Evolutionary conservation across 2,888 invertebrate species (phyloP).

Genomic region (Glyphotaelius pellucidus): DNA sequence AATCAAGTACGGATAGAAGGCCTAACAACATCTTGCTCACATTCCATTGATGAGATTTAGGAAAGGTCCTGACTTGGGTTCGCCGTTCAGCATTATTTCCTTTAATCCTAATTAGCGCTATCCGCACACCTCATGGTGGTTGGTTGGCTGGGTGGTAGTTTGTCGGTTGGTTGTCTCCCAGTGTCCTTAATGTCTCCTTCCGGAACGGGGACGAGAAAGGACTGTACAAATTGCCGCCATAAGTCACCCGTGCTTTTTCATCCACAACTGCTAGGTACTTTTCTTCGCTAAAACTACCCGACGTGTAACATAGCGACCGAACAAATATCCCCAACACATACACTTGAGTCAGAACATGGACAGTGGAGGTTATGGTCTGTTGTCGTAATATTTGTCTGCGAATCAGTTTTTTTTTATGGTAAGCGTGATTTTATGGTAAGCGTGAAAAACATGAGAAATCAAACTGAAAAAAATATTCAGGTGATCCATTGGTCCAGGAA

Average conservation of each 20-base stretch:
- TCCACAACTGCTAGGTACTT: not conserved
- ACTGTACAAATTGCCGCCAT: not conserved
- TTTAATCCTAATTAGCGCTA: not conserved
- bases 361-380: not conserved
- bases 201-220: not conserved
- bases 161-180: not conserved
- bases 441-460: too few species aligned
- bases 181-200: constrained; percentile 2
- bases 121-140: not conserved
- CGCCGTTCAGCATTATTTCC: not conserved
- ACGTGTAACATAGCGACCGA: not conserved
- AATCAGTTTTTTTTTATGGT: too few species aligned
- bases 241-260: not conserved
- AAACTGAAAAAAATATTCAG: too few species aligned
- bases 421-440: too few species aligned
- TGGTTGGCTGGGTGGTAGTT: not conserved
- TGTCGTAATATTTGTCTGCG: not conserved
- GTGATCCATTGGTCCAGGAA: too few species aligned
- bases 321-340: not conserved
- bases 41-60: not conserved
- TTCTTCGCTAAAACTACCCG: not conserved
- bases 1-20: too few species aligned
- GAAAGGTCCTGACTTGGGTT: not conserved
- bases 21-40: not conserved
- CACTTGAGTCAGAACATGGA: not conserved